Percentiles rank a stretch among this genome's conserved stretches.
phyloP scores from a whole-genome alignment of 2,797 vertebrate species.

The Mionectes olivaceus region DNA sequence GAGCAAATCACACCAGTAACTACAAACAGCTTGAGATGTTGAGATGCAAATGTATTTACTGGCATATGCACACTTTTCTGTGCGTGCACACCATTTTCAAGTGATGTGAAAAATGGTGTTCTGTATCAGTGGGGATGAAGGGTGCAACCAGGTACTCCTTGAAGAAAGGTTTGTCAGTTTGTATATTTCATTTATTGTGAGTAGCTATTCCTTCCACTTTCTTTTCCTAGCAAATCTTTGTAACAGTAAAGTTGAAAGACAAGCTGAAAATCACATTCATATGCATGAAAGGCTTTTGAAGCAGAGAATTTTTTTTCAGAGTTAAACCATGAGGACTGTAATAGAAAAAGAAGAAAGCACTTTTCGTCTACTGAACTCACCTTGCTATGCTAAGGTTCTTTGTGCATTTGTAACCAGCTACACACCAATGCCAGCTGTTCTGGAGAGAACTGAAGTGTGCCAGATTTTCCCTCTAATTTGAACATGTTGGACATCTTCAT shows the following conservation, averaged over 20 bases:
- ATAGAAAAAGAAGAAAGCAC: background rate
- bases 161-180: background rate
- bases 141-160: background rate
- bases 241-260: constrained; percentile 11
- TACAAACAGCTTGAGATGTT: background rate
- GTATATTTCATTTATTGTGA: background rate
- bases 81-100: background rate
- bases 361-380: background rate
- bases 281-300: constrained; percentile 33
- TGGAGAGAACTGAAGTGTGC: background rate
- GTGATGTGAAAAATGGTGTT: background rate
- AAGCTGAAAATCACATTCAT: constrained; percentile 8
- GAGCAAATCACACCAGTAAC: background rate
- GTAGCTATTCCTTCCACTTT: constrained; percentile 18
- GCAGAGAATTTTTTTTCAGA: background rate
- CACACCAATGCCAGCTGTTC: background rate
- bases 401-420: constrained; percentile 3
- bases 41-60: background rate
- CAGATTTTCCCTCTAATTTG: constrained; percentile 12
- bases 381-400: background rate
- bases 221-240: constrained; percentile 1
- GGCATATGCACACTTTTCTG: background rate
- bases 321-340: background rate
- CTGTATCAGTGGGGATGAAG: background rate
- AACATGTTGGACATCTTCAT: background rate